Conservation (phyloP, 53 echinoderm and acorn worm species). For the Paracentrotus lividus region DNA sequence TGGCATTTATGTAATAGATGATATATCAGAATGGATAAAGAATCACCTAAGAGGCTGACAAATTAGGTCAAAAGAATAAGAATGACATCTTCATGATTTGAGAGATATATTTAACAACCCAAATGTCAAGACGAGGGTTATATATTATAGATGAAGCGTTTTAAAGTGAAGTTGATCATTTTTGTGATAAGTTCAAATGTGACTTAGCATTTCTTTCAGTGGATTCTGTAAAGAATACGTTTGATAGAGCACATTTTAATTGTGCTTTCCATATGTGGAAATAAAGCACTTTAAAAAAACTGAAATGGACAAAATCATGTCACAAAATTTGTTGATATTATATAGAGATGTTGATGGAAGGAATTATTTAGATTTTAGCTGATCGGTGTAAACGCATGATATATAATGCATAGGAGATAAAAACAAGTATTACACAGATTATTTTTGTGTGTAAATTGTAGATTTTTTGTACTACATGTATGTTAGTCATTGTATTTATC, state of each 20-base stretch:
- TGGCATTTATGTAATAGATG: constrained; percentile 2
- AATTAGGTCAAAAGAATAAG: not conserved
- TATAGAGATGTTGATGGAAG: constrained; percentile 46
- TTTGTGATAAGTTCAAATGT: not conserved
- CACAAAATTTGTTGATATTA: constrained; percentile 58
- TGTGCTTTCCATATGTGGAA: not conserved
- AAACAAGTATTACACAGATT: constrained; percentile 66
- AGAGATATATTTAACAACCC: not conserved
- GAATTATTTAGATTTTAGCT: constrained; percentile 40
- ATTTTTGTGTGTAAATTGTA: constrained; percentile 75
- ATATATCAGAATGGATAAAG: not conserved
- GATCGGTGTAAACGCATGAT: constrained; percentile 53
- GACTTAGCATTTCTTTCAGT: constrained; percentile 15
- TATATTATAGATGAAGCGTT: not conserved
- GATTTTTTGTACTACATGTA: constrained; percentile 72
- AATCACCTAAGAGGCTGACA: constrained; percentile 27
- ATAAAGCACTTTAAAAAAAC: constrained; percentile 50
- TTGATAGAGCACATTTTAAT: not conserved
- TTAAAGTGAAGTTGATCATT: constrained; percentile 1
- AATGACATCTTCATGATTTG: not conserved
- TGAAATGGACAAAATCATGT: constrained; percentile 67
- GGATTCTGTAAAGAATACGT: not conserved
- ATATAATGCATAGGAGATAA: constrained; percentile 48
- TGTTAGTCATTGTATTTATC: constrained; percentile 72
- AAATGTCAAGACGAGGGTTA: not conserved